Conservation (phyloP, 2,888 invertebrate species). For the Rhingia rostrata region DNA sequence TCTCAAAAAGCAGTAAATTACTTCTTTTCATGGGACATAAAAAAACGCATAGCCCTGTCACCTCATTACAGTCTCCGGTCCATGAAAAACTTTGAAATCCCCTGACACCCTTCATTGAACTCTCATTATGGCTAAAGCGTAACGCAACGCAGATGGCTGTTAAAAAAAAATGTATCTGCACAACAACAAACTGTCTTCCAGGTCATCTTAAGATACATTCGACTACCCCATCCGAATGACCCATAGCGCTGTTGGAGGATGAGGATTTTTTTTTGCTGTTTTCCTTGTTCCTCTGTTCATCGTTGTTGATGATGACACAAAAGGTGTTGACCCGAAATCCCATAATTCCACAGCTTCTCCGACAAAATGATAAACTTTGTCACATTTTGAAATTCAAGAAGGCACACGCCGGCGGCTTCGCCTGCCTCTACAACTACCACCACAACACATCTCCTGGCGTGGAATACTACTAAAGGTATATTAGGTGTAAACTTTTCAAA, state of each 20-base stretch:
- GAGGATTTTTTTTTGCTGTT: constrained; percentile 30
- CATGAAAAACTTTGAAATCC: constrained; percentile 50
- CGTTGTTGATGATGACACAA: constrained; percentile 73
- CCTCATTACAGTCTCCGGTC: constrained; percentile 15
- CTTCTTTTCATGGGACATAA: constrained; percentile 39
- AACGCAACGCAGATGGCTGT: constrained; percentile 57
- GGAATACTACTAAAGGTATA: constrained; percentile 26
- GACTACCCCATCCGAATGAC: constrained; percentile 34
- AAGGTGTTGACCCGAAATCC: constrained; percentile 73
- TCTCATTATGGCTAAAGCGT: constrained; percentile 59
- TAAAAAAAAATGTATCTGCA: constrained; percentile 12
- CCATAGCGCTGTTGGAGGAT: constrained; percentile 22
- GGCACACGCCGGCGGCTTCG: constrained; percentile 17
- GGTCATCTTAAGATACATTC: constrained; percentile 39
- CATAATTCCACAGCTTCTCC: constrained; percentile 61
- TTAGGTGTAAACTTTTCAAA: constrained; percentile 67
- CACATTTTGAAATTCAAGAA: constrained; percentile 69
- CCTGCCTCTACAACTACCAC: too few relatives aligned
- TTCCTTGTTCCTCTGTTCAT: constrained; percentile 48
- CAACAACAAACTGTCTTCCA: constrained; percentile 18
- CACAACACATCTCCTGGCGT: not conserved
- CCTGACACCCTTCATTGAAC: constrained; percentile 63
- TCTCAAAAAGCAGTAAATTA: constrained; percentile 41
- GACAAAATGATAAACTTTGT: constrained; percentile 65
- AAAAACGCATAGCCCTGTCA: constrained; percentile 24